Base-by-base conservation (phyloP, 2,888 invertebrate genomes). In the Rugalucina vietnamica region DNA sequence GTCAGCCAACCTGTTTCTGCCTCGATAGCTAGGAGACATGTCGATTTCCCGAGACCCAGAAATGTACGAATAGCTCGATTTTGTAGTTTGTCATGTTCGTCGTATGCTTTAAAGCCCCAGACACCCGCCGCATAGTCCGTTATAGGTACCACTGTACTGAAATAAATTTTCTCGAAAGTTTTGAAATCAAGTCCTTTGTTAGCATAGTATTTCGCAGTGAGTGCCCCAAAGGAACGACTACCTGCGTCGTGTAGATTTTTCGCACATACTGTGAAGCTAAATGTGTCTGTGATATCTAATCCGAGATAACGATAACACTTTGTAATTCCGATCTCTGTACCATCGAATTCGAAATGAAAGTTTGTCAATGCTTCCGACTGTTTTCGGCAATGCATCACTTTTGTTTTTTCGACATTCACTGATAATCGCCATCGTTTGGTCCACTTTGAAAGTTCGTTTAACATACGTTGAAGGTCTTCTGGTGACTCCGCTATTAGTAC, bases 311-410 rank as follows among this genome's bases (percentile, higher is more conserved):
- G 32, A 36, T 69, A 69, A 36, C 69, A 34, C 8, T 32, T 69
- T 27, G 69, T 69, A 32, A 34, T 24, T 27, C 36, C 69, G 21
- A 27, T 69, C 29, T 69, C 69, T 34, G 10, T 36, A 24, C 29
- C 69, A 32, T 27, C 36, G 36, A 69, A 69, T 69, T 24, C 2
- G 36, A 36, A 70, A n/a, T n/a, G 36, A 70, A 70, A 34, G 21
- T 70, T 36, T 36, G 70, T 70, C 39, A 70, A 4, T 36, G 37
- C 2, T 70, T 36, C 24, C 32, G 34, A 70, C 12, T 34, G 14
- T 70, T 70, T 34, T 2, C 70, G n/a, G 29, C 70, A 70, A 39
- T 70, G 70, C 70, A 70, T 70, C 5, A 70, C 70, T 39, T 70
- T 70, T 36, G 70, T 70, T 39, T 70, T 70, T n/a, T 70, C 70